phyloP scores from a whole-genome alignment of 2,797 vertebrate species.

The Malacoctenus gilli region DNA sequence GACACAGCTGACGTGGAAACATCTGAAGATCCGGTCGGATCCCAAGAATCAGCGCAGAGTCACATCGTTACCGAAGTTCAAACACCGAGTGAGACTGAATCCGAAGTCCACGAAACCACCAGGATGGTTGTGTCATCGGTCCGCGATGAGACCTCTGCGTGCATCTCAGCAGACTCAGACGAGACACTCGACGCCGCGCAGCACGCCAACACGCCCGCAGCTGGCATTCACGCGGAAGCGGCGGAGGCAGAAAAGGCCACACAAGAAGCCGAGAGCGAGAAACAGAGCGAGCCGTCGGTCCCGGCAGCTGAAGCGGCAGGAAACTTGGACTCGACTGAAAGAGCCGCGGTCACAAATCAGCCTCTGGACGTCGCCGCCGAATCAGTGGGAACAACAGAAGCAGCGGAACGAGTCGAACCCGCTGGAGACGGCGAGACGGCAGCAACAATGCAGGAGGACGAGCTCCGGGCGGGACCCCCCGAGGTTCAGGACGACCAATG shows the following conservation, averaged over 20 bases:
- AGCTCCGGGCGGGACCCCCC: too few relatives aligned
- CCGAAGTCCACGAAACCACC: too few relatives aligned
- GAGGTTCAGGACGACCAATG: slow-evolving; percentile 14
- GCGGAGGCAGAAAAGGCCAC: slow-evolving; percentile 22
- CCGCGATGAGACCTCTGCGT: too few relatives aligned
- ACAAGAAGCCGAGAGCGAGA: slow-evolving; percentile 25
- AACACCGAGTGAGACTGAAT: neutral
- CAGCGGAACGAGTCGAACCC: slow-evolving; percentile 17
- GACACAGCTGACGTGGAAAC: slow-evolving; percentile 23
- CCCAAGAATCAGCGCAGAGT: slow-evolving; percentile 29
- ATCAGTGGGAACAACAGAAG: slow-evolving; percentile 8
- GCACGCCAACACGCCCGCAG: neutral
- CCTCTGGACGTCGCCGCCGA: slow-evolving; percentile 10
- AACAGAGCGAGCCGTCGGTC: slow-evolving; percentile 25
- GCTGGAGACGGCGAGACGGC: neutral
- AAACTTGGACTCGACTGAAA: slow-evolving; percentile 5
- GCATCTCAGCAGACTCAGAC: neutral
- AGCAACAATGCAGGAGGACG: neutral
- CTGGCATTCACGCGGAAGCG: slow-evolving; percentile 30
- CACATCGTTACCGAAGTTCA: neutral
- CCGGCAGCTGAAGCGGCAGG: slow-evolving; percentile 35
- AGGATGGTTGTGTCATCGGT: too few relatives aligned
- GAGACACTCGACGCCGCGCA: neutral
- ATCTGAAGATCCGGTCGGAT: neutral
- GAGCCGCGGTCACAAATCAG: neutral